Conservation (phyloP, 2,113 vertebrate genomes). For the Prunella fulvescens region DNA sequence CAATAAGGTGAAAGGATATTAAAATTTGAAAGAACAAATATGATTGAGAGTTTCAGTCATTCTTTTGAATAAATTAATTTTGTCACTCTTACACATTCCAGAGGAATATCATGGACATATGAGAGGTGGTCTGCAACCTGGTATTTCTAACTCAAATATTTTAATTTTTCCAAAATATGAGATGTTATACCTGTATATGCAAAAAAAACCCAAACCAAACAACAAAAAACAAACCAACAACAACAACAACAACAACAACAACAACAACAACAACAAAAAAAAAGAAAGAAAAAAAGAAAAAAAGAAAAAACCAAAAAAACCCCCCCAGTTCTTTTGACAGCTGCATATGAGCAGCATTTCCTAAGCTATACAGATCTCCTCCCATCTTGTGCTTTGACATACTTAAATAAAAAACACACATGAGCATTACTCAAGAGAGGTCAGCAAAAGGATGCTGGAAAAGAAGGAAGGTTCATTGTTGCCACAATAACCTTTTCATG, state of each 20-base stretch:
- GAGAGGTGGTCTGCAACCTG: neutral
- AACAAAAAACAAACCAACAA: no score
- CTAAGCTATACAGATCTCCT: neutral
- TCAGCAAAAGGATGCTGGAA: neutral
- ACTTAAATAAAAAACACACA: neutral
- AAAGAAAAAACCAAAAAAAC: no score
- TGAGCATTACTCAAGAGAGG: neutral
- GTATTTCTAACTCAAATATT: neutral
- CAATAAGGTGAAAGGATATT: neutral
- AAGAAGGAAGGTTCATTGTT: neutral
- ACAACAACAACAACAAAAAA: no score
- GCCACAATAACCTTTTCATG: neutral
- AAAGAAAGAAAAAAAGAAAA: no score
- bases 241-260: no score
- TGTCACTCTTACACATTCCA: neutral
- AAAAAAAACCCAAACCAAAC: neutral
- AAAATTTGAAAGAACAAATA: neutral
- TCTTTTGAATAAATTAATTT: neutral
- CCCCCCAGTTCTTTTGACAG: neutral
- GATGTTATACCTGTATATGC: neutral
- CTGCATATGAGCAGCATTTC: neutral
- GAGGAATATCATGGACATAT: neutral
- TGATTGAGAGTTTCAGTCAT: neutral
- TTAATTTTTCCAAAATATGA: neutral
- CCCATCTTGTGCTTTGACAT: neutral